phyloP scores from a whole-genome alignment of 2,797 vertebrate species.

The Lindbergichthys nudifrons region DNA sequence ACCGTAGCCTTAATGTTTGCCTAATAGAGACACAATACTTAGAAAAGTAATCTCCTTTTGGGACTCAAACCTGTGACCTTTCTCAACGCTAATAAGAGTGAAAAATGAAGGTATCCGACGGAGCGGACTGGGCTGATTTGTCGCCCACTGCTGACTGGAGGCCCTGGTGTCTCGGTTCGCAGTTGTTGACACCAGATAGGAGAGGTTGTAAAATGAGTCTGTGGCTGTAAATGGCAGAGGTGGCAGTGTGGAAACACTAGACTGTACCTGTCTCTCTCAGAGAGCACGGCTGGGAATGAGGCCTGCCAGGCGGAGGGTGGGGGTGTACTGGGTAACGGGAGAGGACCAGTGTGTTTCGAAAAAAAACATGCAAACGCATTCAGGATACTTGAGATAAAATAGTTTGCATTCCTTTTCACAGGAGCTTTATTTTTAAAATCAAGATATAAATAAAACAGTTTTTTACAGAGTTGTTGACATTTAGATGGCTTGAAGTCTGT shows the following conservation, averaged over 20 bases:
- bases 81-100: conserved; percentile 46
- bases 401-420: neutral
- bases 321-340: conserved; percentile 1
- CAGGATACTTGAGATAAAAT: neutral
- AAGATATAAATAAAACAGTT: conserved; percentile 1
- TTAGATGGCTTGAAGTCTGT: neutral
- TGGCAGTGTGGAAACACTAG: conserved; percentile 69
- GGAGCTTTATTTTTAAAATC: neutral
- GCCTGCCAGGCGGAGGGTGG: conserved; percentile 6
- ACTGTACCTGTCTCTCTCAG: conserved; percentile 52
- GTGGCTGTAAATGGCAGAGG: conserved; percentile 66
- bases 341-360: neutral
- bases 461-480: neutral
- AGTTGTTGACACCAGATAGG: conserved; percentile 73
- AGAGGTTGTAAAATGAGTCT: conserved; percentile 72
- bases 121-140: conserved; percentile 56
- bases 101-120: conserved; percentile 48
- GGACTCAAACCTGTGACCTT: conserved; percentile 53
- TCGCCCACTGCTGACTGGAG: conserved; percentile 52
- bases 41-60: conserved; percentile 34
- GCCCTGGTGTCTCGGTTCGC: conserved; percentile 55
- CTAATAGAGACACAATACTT: conserved; percentile 19
- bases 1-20: conserved; percentile 7
- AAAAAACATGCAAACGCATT: conserved; percentile 13
- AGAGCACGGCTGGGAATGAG: conserved; percentile 24